Evolutionary conservation across 2,888 invertebrate genomes (phyloP), one percentile per base, ranked within the genome.

Genomic region (Oscheius sp.): DNA sequence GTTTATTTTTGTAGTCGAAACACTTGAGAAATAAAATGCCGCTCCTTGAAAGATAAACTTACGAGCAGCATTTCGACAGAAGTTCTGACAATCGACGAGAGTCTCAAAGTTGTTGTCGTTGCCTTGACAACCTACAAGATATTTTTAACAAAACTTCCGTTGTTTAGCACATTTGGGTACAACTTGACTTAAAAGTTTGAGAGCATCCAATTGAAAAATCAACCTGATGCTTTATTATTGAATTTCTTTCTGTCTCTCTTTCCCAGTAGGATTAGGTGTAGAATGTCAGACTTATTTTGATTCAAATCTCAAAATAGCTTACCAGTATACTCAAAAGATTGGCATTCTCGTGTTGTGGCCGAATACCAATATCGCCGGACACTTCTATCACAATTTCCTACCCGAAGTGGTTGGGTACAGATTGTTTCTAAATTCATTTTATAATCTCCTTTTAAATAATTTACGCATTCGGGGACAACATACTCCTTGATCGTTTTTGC

Each of bases 81-180:
- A 82, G 0, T 76, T 82, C 52, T 78, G 80, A 55, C 83, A 83
- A 45, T 79, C 80, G 25, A 82, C 73, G 0, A 76, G 75, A 0
- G 78, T 81, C 55, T 76, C 78, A 46, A 83, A 83, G 72, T 83
- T 83, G 69, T 83, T 83, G 68, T 80, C 80, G 58, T 83, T 83
- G 46, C 83, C 82, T 39, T 81, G 80, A 50, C 83, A 83, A n/a
- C 81, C n/a, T n/a, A n/a, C n/a, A n/a, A n/a, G n/a, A n/a, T n/a
- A n/a, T n/a, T n/a, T 27, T 23, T 31, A 48, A 20, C 12, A 39
- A 58, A n/a, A 45, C 46, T 8, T 12, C n/a, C n/a, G n/a, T n/a
- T n/a, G n/a, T n/a, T n/a, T n/a, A n/a, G n/a, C n/a, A n/a, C n/a
- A n/a, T n/a, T n/a, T n/a, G n/a, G n/a, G n/a, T n/a, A n/a, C n/a